Base-by-base conservation (phyloP, 2,888 invertebrate species). In the Drosophila kambysellisi region DNA sequence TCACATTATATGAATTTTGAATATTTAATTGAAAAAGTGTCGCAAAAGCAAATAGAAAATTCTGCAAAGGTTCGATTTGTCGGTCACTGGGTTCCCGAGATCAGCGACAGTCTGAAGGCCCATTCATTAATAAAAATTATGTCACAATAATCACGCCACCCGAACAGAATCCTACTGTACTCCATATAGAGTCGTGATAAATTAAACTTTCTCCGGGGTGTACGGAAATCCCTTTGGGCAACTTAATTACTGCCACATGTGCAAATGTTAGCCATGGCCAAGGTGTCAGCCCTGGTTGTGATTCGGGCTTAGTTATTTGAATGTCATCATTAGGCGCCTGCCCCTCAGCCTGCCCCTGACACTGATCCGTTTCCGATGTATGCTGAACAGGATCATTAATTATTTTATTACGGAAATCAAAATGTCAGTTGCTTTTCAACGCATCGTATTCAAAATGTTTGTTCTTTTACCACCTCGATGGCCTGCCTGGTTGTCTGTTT, bases 351-450 rank as follows among this genome's bases (percentile, higher is more conserved):
- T 15, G 56, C 12, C 53, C 48, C 43, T 61, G 70, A 82, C 74
- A 68, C 71, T 89, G 89, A 85, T 85, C 85, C 89, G 75, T 76
- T 80, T 85, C 70, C 83, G 79, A 83, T 71, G 70, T 39, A 51
- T 25, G 39, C 53, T 48, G 67, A 25, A 25, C 29, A 39, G 41
- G 81, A 84, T 91, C 90, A 88, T 88, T 88, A 88, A 88, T 88
- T 88, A 88, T 83, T 88, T 91, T 90, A 91, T 91, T 89, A 85
- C 90, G 90, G 83, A 88, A 91, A 91, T 88, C 91, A 85, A 89
- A 91, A 89, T 90, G 91, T 91, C 88, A 91, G 91, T 71, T 63
- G 69, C 78, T 64, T 86, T 83, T 90, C 90, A 88, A 66, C 89
- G 62, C 74, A 20, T 61, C 43, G 73, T 71, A 59, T 66, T 80